These are phyloP conservation scores for Rhizoglyphus robini DNA, from an alignment of 1,140 invertebrate genomes.

Conservation along the genomic window DNA sequence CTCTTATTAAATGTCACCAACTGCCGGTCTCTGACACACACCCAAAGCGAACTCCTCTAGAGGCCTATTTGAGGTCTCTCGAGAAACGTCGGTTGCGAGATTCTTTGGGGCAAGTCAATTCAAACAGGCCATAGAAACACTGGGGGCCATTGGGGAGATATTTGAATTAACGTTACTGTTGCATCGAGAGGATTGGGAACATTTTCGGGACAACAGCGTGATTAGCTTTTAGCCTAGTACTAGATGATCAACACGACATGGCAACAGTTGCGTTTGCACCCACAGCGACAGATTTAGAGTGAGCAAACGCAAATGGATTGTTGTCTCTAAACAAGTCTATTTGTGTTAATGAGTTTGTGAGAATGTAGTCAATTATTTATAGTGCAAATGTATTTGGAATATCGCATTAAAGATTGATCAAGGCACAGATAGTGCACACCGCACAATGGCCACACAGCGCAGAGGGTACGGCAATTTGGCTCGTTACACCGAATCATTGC, in stretches of 20 bases:
- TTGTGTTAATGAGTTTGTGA: background rate
- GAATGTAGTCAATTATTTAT: background rate
- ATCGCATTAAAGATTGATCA: background rate
- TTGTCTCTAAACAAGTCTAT: background rate
- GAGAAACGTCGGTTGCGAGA: too few relatives aligned
- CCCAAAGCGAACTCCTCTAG: background rate
- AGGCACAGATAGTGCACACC: too few relatives aligned
- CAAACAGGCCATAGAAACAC: background rate
- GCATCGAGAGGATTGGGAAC: background rate
- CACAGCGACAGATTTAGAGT: background rate
- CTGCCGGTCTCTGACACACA: too few relatives aligned
- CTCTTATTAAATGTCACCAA: too few relatives aligned
- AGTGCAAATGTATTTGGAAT: background rate
- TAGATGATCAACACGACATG: background rate
- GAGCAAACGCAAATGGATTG: background rate
- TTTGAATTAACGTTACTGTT: background rate
- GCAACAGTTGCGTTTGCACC: too few relatives aligned
- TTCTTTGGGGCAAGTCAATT: background rate
- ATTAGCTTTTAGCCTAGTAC: background rate
- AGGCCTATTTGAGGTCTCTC: conserved; percentile 8
- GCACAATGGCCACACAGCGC: too few relatives aligned
- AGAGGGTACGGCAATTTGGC: too few relatives aligned
- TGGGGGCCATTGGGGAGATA: background rate
- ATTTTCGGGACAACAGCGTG: background rate
- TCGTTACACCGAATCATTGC: too few relatives aligned